Percentiles rank a stretch among this genome's conserved stretches.
phyloP scores from a whole-genome alignment of 2,113 vertebrate genomes.

The Paramormyrops kingsleyae region DNA sequence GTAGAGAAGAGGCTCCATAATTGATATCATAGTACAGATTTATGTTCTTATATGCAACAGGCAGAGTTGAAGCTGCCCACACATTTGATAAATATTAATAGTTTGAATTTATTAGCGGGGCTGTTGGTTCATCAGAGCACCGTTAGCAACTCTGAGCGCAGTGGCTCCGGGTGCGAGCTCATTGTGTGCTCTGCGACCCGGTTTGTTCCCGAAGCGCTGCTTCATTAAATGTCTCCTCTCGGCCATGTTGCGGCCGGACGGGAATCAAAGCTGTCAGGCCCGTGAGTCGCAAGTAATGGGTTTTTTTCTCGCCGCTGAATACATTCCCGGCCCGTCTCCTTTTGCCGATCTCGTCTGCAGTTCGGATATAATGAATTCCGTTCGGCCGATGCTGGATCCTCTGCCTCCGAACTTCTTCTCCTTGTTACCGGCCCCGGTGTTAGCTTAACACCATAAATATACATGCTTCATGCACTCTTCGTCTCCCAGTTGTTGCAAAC shows the following conservation, averaged over 20 bases:
- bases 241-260: constrained; percentile 93
- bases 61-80: constrained; percentile 73
- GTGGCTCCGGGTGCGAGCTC: constrained; percentile 78
- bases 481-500: constrained; percentile 16
- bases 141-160: constrained; percentile 85
- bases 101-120: constrained; percentile 82
- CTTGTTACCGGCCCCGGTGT: constrained; percentile 69
- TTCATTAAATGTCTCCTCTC: constrained; percentile 98
- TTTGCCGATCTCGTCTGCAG: constrained; percentile 74
- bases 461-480: constrained; percentile 34
- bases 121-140: constrained; percentile 79
- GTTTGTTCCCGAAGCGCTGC: constrained; percentile 91
- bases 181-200: constrained; percentile 86
- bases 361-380: constrained; percentile 78
- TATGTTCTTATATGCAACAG: constrained; percentile 69
- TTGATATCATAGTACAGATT: constrained; percentile 78
- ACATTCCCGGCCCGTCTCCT: constrained; percentile 84
- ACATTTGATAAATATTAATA: constrained; percentile 92
- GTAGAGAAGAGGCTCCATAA: constrained; percentile 74
- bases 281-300: constrained; percentile 91
- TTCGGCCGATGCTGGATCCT: constrained; percentile 77
- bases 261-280: constrained; percentile 96
- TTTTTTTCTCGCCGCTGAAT: constrained; percentile 84
- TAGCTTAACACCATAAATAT: constrained; percentile 51
- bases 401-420: constrained; percentile 80